Evolutionary conservation across 2,113 vertebrate genomes (phyloP).

Genomic region (Corvus hawaiiensis): DNA sequence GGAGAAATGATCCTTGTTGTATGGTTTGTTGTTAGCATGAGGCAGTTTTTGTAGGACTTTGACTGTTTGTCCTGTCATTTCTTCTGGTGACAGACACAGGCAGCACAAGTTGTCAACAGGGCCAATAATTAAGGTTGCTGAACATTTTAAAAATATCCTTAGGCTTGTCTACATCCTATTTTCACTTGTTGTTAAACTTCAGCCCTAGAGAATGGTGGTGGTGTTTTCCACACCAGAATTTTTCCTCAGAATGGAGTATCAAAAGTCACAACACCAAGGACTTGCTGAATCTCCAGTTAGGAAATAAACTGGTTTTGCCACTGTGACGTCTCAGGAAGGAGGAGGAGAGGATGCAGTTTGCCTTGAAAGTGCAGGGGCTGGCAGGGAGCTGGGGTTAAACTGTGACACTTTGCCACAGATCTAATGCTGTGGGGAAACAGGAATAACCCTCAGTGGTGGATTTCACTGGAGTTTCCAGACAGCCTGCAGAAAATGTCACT

Average conservation of each 20-base stretch:
- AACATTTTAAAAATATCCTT: background rate
- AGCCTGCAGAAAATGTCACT: background rate
- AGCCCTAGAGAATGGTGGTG: background rate
- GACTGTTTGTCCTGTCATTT: background rate
- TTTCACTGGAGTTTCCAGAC: background rate
- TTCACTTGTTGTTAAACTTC: background rate
- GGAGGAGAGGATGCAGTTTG: background rate
- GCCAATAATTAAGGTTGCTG: background rate
- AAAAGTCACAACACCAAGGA: background rate
- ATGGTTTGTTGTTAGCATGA: background rate
- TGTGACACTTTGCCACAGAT: background rate
- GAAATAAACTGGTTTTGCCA: background rate
- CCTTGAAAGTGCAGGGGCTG: background rate
- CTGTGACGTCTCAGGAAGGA: background rate
- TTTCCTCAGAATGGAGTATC: background rate
- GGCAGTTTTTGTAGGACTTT: background rate
- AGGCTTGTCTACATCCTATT: background rate
- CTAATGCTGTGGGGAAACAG: background rate
- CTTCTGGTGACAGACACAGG: background rate
- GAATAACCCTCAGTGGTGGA: background rate
- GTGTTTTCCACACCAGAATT: background rate
- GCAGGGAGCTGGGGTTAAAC: background rate
- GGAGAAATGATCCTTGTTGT: background rate
- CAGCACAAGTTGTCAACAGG: background rate
- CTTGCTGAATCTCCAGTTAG: background rate